Percentiles rank a stretch among this genome's conserved stretches.
These are phyloP conservation scores for Noctilio leporinus DNA, from an alignment of 2,113 vertebrate species.

Conservation along the genomic window DNA sequence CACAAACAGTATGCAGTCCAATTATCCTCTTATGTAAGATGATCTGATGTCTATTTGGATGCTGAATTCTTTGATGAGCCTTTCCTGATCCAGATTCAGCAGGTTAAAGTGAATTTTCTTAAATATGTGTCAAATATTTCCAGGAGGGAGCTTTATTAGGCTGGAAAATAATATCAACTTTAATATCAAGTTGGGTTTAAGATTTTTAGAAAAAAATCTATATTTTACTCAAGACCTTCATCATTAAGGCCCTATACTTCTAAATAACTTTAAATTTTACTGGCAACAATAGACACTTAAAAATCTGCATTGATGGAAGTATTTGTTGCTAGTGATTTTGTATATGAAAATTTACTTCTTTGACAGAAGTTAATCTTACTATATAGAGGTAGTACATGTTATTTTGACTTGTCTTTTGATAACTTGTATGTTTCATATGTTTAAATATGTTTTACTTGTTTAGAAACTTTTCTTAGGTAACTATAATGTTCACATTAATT, in stretches of 20 bases:
- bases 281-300: not conserved
- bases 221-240: not conserved
- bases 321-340: not conserved
- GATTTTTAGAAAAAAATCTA: not conserved
- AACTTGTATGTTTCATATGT: not conserved
- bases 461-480: not conserved
- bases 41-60: not conserved
- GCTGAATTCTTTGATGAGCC: not conserved
- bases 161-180: not conserved
- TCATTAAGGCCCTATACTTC: not conserved
- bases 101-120: not conserved
- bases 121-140: not conserved
- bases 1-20: not conserved
- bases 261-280: conserved; percentile 14
- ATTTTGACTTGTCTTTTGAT: not conserved
- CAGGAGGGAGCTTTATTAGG: not conserved
- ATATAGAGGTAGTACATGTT: not conserved
- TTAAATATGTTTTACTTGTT: not conserved
- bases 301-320: not conserved
- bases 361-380: not conserved
- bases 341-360: not conserved
- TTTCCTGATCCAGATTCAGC: not conserved
- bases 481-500: not conserved
- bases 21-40: not conserved
- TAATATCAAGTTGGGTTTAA: not conserved